Evolutionary conservation across 2,888 invertebrate species (phyloP), one percentile per base, ranked within the genome.

Genomic region (Cerceris ruficornis): DNA sequence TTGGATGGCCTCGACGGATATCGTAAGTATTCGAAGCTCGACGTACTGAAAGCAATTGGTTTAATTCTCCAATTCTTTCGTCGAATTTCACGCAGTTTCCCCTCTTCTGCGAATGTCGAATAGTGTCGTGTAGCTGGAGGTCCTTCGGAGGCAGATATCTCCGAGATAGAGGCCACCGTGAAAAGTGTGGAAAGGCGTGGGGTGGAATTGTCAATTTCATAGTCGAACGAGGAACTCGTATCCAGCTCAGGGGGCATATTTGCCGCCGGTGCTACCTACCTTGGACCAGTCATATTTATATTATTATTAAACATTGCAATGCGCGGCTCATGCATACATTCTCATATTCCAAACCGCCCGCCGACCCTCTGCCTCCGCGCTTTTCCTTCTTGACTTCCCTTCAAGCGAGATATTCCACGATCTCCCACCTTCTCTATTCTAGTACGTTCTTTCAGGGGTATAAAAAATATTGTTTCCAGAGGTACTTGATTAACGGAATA

Each of bases 281-380:
- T 70, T 70, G 74, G 69, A 55, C 81, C 49, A 54, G 75, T 73
- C 74, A 82, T 87, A 86, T 89, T 88, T 89, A 88, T 88, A 88
- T 89, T 89, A 89, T 89, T 89, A 89, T 89, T 88, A 88, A 88
- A 88, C 89, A 88, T 88, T 86, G 87, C 88, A 82, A 86, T 80
- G 85, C 84, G 59, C 82, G 60, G 81, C 83, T 88, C 86, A 87
- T 86, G 87, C 88, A 88, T 88, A 88, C 84, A 81, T 88, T 89
- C 86, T 85, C 77, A 65, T 83, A 84, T 79, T 78, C 80, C 65
- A 82, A 82, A 83, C 72, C 75, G 62, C 67, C 60, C 46, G 46
- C 61, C 73, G 49, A 50, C 66, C 61, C 66, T 43, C 61, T 41
- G 49, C 58, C 52, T 55, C 15, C 15, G 66, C 43, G 41, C 67